These are phyloP conservation scores for Anableps anableps DNA, from an alignment of 2,797 vertebrate species.

Conservation along the genomic window DNA sequence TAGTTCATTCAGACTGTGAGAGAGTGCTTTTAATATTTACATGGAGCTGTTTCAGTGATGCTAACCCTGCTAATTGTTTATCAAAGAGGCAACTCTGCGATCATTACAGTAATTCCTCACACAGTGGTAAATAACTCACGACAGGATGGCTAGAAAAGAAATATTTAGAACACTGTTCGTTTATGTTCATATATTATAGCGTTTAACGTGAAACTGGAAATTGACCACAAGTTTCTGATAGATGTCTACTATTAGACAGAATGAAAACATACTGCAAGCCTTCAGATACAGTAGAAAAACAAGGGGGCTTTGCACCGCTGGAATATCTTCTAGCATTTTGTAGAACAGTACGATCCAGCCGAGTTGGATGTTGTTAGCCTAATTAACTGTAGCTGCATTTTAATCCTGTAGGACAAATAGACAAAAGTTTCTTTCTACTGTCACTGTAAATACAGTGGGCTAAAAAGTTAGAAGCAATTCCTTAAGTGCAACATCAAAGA, in stretches of 20 bases:
- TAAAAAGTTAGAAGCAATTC: slow-evolving; percentile 11
- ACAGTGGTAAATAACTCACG: neutral
- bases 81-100: no score
- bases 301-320: neutral
- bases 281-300: neutral
- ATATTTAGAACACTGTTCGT: neutral
- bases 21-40: no score
- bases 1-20: no score
- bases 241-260: neutral
- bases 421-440: neutral
- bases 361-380: neutral
- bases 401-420: neutral
- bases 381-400: neutral
- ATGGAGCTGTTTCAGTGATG: no score
- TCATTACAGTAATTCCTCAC: neutral
- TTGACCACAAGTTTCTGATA: neutral
- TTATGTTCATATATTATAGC: neutral
- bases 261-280: neutral
- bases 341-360: neutral
- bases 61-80: no score
- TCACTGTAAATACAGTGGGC: neutral
- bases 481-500: slow-evolving; percentile 24
- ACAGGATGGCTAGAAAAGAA: no score
- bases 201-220: neutral
- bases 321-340: neutral